Percentiles rank a stretch among this genome's conserved stretches.
Conservation (phyloP, 2,113 vertebrate species). For the Turnix velox region DNA sequence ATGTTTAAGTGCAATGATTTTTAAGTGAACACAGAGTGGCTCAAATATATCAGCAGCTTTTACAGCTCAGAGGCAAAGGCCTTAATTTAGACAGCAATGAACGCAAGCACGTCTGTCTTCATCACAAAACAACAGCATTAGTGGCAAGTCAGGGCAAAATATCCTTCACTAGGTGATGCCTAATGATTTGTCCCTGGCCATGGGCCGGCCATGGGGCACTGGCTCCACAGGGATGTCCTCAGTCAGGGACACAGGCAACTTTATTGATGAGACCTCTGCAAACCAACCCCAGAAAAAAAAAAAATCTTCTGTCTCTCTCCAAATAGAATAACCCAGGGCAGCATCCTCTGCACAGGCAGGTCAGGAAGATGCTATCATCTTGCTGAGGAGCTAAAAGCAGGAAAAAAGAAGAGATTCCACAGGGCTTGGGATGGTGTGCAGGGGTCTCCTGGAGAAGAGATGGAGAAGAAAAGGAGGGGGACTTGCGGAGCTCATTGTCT, state of each 20-base stretch:
- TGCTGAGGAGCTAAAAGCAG: neutral
- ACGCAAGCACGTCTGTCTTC: neutral
- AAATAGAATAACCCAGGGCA: neutral
- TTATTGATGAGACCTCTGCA: neutral
- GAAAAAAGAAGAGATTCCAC: neutral
- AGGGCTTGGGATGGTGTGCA: fast-evolving
- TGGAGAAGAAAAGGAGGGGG: neutral
- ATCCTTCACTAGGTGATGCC: neutral
- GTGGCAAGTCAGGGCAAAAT: neutral
- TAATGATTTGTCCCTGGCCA: neutral
- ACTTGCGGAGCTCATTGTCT: too few species aligned
- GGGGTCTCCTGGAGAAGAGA: constrained; percentile 8
- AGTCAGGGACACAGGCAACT: neutral
- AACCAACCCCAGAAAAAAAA: neutral
- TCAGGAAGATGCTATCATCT: neutral
- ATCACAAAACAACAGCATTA: neutral
- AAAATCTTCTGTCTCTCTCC: neutral
- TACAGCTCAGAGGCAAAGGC: constrained; percentile 12
- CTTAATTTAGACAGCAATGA: neutral
- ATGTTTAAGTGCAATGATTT: constrained; percentile 16
- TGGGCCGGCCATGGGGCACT: neutral
- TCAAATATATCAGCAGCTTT: neutral
- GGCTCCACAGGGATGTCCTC: neutral
- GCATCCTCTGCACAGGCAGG: neutral
- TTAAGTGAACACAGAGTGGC: neutral